Conservation (phyloP, 2,113 vertebrate genomes). For the Pachypanchax playfairii region DNA sequence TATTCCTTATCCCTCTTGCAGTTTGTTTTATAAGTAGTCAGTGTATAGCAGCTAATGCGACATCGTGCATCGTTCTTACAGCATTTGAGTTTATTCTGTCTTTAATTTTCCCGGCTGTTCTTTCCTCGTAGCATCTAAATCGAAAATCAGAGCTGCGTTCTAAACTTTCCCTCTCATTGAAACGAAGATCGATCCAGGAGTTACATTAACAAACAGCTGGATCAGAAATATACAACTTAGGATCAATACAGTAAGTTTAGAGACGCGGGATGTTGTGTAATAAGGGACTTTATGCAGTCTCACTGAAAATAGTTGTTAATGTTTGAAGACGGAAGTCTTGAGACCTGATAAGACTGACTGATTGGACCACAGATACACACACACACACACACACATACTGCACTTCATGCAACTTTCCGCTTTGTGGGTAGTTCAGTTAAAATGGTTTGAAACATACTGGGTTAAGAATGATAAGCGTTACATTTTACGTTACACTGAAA, state of each 20-base stretch:
- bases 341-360: slow-evolving; percentile 3
- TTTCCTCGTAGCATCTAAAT: background rate
- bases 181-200: too few species aligned
- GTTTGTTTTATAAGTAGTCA: background rate
- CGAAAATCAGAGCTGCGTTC: background rate
- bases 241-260: too few species aligned
- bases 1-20: background rate
- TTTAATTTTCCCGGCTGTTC: background rate
- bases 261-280: slow-evolving; percentile 24
- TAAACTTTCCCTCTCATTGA: background rate
- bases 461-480: too few species aligned
- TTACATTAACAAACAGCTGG: too few species aligned
- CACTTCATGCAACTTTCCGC: background rate
- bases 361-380: slow-evolving; percentile 7
- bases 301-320: background rate
- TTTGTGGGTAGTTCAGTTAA: background rate
- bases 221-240: too few species aligned
- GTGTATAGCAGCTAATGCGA: background rate
- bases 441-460: background rate
- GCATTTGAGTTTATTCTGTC: too few species aligned
- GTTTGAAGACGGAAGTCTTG: slow-evolving; percentile 14
- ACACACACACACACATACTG: slow-evolving; percentile 1
- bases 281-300: slow-evolving; percentile 47
- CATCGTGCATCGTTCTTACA: too few species aligned
- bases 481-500: too few species aligned